phyloP scores from a whole-genome alignment of 2,888 invertebrate species.

The Drosophila paramelanica region DNA sequence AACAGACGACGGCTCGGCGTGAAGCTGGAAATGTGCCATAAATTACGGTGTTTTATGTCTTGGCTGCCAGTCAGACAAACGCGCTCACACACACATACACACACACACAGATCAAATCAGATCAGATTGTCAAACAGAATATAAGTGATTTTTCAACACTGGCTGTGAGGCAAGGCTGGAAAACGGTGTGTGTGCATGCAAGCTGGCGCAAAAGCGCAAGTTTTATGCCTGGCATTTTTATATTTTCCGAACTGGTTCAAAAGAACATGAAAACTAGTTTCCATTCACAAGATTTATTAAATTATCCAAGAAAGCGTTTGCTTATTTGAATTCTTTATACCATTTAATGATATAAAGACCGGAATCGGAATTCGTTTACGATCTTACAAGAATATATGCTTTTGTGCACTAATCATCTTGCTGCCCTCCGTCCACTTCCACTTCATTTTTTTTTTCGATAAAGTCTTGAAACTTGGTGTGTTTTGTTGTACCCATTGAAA shows the following conservation, averaged over 20 bases:
- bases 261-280: background rate
- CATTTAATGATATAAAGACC: too few relatives aligned
- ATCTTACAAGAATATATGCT: too few relatives aligned
- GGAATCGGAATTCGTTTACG: too few relatives aligned
- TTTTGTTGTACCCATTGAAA: too few relatives aligned
- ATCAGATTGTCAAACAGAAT: conserved; percentile 47
- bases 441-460: too few relatives aligned
- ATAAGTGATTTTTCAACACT: conserved; percentile 56
- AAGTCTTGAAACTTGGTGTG: too few relatives aligned
- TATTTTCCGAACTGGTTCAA: background rate
- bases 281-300: background rate
- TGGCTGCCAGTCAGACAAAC: conserved; percentile 53
- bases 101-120: conserved; percentile 61
- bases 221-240: background rate
- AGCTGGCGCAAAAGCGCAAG: conserved; percentile 1
- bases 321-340: background rate
- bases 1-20: conserved; percentile 59
- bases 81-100: conserved; percentile 21
- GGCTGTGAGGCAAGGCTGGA: background rate
- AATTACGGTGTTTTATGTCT: conserved; percentile 73
- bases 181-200: background rate
- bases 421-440: too few relatives aligned
- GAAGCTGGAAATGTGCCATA: conserved; percentile 73
- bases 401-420: too few relatives aligned
- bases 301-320: background rate